Evolutionary conservation across 2,797 vertebrate species (phyloP).

Genomic region (Acanthiza pusilla): DNA sequence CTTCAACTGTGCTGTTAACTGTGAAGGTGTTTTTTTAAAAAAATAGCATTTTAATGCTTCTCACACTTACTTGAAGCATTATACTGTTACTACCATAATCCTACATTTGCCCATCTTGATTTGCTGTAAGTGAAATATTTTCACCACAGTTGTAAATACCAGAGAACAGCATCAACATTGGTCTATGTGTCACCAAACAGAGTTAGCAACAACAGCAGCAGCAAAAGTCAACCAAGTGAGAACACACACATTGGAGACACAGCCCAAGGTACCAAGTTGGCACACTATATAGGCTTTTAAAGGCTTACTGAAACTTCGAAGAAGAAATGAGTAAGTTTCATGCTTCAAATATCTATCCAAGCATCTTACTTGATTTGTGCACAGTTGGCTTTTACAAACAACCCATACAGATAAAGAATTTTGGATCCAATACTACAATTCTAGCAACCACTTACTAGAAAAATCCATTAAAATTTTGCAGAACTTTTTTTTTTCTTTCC

Average conservation of each 20-base stretch:
- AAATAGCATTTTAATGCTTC: not conserved
- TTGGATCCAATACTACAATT: not conserved
- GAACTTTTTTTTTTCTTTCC: not conserved
- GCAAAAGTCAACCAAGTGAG: not conserved
- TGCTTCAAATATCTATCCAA: not conserved
- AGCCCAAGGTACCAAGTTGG: not conserved
- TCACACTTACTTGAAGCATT: not conserved
- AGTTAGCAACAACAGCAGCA: not conserved
- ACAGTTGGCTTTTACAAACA: not conserved
- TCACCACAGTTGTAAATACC: not conserved
- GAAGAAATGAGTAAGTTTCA: not conserved
- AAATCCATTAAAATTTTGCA: not conserved
- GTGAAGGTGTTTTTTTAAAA: not conserved
- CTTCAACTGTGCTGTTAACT: conserved; percentile 25
- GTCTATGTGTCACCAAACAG: not conserved
- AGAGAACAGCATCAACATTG: not conserved
- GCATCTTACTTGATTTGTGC: not conserved
- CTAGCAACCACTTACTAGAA: not conserved
- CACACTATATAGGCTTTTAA: not conserved
- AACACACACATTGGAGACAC: not conserved
- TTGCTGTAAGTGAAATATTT: not conserved
- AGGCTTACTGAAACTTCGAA: not conserved
- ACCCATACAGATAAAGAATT: not conserved
- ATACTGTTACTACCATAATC: not conserved
- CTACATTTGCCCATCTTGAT: not conserved